Evolutionary conservation across 2,888 invertebrate genomes (phyloP), one percentile per base, ranked within the genome.

Genomic region (Napeogenes inachia): DNA sequence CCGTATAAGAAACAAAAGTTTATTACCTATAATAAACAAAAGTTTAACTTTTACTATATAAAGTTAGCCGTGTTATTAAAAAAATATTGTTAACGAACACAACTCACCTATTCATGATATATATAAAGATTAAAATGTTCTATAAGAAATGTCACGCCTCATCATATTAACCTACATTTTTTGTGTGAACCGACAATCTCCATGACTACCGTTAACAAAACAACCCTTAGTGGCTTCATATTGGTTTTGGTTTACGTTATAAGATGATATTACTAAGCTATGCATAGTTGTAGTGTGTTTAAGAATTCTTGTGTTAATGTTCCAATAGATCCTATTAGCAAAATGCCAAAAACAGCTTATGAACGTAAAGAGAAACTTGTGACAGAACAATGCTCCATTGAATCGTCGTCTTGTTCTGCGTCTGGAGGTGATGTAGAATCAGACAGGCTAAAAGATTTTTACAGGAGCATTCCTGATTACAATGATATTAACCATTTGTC

Each of bases 401-500:
- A 87, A 71, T 85, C 87, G 2, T 82, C 85, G 54, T 67, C 78
- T 38, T 81, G 79, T 69, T 76, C 89, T 71, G 65, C 77, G 6
- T 73, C 75, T n/a, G 77, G 76, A 2, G 75, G 80, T 3, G 84
- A 91, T 63, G 74, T 86, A 58, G 92, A 92, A 57, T 89, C 92
- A 47, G 83, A 92, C 56, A 93, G 93, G 57, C 89, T 95, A 68
- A 91, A 95, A 63, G 93, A 95, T 64, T 95, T 96, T 80, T 93
- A 94, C 71, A 93, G 93, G 59, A 95, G 95, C 73, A 96, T 96
- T 76, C 96, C 96, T 61, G 95, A 96, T 76, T 96, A 96, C 70
- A 92, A 92, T 63, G 95, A 96, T 57, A 92, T 96, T 2, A 92
- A 94, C 77, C 95, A 96, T 82, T 85, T 96, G 68, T 93, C 95